Percentiles rank a stretch among this genome's conserved stretches.
phyloP scores from a whole-genome alignment of 2,888 invertebrate species.

The Netelia melanura region DNA sequence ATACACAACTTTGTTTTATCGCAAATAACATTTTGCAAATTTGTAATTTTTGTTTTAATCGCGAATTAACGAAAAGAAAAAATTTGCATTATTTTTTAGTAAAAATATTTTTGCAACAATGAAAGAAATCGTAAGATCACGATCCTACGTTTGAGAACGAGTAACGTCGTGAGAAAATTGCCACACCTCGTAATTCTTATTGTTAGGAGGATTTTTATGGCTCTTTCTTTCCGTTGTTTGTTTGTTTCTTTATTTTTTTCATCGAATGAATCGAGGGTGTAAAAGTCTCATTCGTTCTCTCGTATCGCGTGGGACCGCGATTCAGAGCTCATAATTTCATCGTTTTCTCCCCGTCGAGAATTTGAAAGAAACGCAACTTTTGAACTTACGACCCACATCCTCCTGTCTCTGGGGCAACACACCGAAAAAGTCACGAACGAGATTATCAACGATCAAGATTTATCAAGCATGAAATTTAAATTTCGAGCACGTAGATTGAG shows the following conservation, averaged over 20 bases:
- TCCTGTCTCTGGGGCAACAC: not conserved
- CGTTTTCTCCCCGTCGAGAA: constrained; percentile 8
- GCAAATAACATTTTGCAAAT: too few species aligned
- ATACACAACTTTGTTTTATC: too few species aligned
- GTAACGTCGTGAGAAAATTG: constrained; percentile 38
- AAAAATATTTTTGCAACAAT: not conserved
- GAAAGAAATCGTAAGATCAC: too few species aligned
- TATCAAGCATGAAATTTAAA: not conserved
- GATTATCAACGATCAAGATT: not conserved
- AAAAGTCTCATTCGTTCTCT: constrained; percentile 23
- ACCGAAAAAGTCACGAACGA: not conserved
- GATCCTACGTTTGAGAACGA: constrained; percentile 15
- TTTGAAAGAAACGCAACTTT: constrained; percentile 41
- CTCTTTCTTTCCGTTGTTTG: constrained; percentile 26
- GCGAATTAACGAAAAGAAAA: not conserved
- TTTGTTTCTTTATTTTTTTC: constrained; percentile 15
- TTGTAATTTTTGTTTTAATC: not conserved
- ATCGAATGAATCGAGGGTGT: constrained; percentile 16
- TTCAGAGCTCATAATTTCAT: constrained; percentile 17
- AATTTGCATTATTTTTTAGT: not conserved
- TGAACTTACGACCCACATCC: constrained; percentile 59
- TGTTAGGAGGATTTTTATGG: constrained; percentile 25
- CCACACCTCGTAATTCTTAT: constrained; percentile 28
- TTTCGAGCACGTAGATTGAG: not conserved
- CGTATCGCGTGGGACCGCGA: constrained; percentile 26